Evolutionary conservation across 2,113 vertebrate genomes (phyloP), one percentile per base, ranked within the genome.

Genomic region (Protomyctophum bolini): DNA sequence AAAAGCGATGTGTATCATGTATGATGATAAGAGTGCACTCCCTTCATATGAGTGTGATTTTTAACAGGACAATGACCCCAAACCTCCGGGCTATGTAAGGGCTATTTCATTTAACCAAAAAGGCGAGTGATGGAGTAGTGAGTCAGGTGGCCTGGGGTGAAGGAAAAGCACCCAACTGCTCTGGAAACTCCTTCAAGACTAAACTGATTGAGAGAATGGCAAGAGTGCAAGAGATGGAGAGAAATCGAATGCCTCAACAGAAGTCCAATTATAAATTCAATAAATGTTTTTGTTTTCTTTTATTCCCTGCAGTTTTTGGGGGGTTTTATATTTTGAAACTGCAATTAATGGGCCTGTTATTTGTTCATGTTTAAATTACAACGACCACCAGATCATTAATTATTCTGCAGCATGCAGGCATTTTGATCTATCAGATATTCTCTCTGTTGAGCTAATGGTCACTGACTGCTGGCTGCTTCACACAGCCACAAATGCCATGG

Each of bases 201-300:
- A 41, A 41, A 41, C 33, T 41, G 33, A 41, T 41, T 41, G 33
- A 41, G 33, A 41, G 33, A 41, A 41, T 41, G 33, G 3, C 33
- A 41, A 41, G 33, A 21, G 21, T 21, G 21, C 21, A 21, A 21
- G 21, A 21, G 21, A 21, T 21, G 21, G 21, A 41, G 60, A 84
- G 75, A 72, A 70, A 70, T 64, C 56, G 68, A 71, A 57, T 60
- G 50, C 33, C 7, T 21, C 54, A 51, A 62, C 65, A 14, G 57
- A 61, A 61, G 64, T 56, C 63, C 75, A 73, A 67, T 77, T 81
- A 81, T 29, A 77, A 63, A 72, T 29, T 45, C 61, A 14, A 9
- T 67, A 10, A 2, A 11, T 59, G 6, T 33, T 49, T 51, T 55
- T 10, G 2, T 11, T 58, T 55, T 10, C 52, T 11, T 58, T 58